These are phyloP conservation scores for Cotesia chilonis DNA, from an alignment of 1,140 invertebrate genomes.

Conservation along the genomic window DNA sequence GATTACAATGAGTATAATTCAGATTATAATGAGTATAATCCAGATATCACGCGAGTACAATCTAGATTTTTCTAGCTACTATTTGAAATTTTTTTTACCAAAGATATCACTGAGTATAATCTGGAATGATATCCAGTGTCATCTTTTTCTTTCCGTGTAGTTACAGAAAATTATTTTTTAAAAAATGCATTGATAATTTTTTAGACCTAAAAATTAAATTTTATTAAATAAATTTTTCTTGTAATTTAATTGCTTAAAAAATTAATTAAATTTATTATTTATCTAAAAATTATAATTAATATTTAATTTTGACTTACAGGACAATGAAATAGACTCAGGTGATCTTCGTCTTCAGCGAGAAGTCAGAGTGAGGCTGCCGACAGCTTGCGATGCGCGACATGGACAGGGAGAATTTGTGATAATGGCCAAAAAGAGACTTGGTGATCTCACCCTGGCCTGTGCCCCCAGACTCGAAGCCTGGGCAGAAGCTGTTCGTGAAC, in stretches of 20 bases:
- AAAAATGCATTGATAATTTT: too few species aligned
- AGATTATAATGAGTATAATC: too few species aligned
- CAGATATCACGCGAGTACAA: too few species aligned
- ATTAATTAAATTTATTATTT: constrained; percentile 9
- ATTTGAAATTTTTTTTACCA: too few species aligned
- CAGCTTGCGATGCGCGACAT: constrained; percentile 74
- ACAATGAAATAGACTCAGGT: constrained; percentile 54
- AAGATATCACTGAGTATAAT: too few species aligned
- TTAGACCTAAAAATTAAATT: too few species aligned
- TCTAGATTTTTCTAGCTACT: too few species aligned
- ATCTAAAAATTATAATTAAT: constrained; percentile 11
- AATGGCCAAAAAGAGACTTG: constrained; percentile 78
- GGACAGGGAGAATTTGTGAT: constrained; percentile 82
- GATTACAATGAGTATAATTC: too few species aligned
- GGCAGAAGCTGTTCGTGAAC: constrained; percentile 69
- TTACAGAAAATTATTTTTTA: too few species aligned
- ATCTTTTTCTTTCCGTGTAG: not conserved
- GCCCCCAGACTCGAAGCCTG: constrained; percentile 78
- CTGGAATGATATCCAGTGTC: too few species aligned
- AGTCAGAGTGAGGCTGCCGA: constrained; percentile 68
- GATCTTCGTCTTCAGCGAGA: constrained; percentile 51
- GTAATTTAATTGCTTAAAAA: constrained; percentile 1
- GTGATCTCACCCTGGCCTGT: constrained; percentile 75
- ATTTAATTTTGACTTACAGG: constrained; percentile 45
- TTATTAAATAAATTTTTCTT: not conserved